Evolutionary conservation across 2,113 vertebrate species (phyloP).

Genomic region (Myanophis thanlyinensis): DNA sequence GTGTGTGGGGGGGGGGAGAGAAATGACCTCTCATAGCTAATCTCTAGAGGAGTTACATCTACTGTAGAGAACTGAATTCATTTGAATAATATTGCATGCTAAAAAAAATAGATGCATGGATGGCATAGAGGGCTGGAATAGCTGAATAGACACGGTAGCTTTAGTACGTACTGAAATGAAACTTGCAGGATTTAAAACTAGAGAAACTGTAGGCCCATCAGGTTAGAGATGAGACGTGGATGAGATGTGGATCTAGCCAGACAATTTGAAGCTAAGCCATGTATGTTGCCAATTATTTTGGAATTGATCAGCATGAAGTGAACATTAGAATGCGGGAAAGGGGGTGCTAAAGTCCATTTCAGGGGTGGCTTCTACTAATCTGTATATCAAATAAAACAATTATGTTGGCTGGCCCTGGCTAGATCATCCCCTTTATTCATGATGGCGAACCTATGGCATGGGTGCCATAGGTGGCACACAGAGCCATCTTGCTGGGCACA

Average conservation of each 20-base stretch:
- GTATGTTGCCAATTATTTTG: not conserved
- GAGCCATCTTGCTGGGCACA: no score
- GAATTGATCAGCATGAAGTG: not conserved
- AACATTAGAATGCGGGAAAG: not conserved
- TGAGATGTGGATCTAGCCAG: not conserved
- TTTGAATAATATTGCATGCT: conserved; percentile 27
- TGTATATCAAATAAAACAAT: not conserved
- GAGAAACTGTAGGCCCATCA: not conserved
- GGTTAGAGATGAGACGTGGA: not conserved
- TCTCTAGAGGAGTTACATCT: conserved; percentile 10
- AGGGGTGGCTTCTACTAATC: not conserved
- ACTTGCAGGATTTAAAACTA: not conserved
- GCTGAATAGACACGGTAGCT: not conserved
- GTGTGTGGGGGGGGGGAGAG: not conserved
- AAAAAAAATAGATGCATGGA: not conserved
- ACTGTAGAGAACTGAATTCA: conserved; percentile 33
- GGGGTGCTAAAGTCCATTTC: not conserved
- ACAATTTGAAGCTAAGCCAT: not conserved
- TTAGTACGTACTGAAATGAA: not conserved
- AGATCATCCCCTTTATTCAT: not conserved
- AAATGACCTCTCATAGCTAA: conserved; percentile 41
- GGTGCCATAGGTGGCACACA: no score
- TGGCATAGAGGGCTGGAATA: not conserved
- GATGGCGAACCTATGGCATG: no score
- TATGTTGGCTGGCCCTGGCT: not conserved